These are phyloP conservation scores for Copidosoma aretas DNA, from an alignment of 2,888 invertebrate genomes.

Conservation along the genomic window DNA sequence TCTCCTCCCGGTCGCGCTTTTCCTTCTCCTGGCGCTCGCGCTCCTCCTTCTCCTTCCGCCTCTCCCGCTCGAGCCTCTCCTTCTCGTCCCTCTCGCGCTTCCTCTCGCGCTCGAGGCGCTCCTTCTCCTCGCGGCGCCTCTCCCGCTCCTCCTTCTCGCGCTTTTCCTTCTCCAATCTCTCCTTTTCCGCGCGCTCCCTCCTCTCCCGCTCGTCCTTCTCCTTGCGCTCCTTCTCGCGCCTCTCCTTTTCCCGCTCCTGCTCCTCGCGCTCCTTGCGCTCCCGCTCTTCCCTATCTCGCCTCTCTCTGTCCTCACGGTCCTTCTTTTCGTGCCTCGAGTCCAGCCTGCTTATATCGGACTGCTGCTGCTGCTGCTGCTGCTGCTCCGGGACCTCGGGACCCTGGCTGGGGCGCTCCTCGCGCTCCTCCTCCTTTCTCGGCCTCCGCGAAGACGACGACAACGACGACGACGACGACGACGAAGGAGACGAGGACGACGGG, in stretches of 20 bases:
- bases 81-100: conserved; percentile 58
- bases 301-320: conserved; percentile 51
- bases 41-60: conserved; percentile 58
- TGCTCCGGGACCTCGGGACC: conserved; percentile 10
- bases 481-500: conserved; percentile 7
- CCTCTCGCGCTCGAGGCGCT: conserved; percentile 60
- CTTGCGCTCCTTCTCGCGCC: conserved; percentile 54
- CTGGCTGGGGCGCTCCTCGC: conserved; percentile 40
- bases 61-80: conserved; percentile 60
- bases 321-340: conserved; percentile 48
- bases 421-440: conserved; percentile 55
- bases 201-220: conserved; percentile 51
- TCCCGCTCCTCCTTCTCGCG: conserved; percentile 57
- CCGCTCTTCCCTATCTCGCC: conserved; percentile 40
- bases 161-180: conserved; percentile 59
- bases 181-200: conserved; percentile 60
- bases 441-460: conserved; percentile 48
- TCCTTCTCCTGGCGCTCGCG: conserved; percentile 60
- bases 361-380: too few relatives aligned
- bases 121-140: conserved; percentile 58
- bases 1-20: conserved; percentile 55
- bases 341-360: conserved; percentile 41
- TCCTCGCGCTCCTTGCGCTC: conserved; percentile 54
- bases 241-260: conserved; percentile 57
- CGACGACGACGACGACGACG: conserved; percentile 15